Conservation (phyloP, 2,888 invertebrate genomes). For the Amphiduros pacificus region DNA sequence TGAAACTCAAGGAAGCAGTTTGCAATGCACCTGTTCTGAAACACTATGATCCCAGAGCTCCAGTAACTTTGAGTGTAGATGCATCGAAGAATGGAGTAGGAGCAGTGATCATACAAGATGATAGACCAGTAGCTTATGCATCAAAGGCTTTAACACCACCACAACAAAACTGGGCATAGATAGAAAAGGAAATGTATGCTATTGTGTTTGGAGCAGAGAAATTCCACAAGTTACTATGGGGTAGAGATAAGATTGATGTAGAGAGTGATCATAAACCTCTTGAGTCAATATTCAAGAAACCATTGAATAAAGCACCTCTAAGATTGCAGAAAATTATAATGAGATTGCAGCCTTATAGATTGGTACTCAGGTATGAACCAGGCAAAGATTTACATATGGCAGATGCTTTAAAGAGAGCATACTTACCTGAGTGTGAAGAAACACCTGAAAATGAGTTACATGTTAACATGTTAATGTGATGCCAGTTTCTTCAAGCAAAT, state of each 20-base stretch:
- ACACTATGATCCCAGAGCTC: too few species aligned
- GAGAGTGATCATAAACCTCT: constrained; percentile 57
- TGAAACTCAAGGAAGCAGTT: too few species aligned
- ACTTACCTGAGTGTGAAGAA: background rate
- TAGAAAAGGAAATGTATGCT: constrained; percentile 52
- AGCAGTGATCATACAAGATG: constrained; percentile 38
- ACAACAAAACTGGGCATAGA: constrained; percentile 47
- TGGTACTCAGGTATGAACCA: constrained; percentile 19
- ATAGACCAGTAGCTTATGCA: constrained; percentile 52
- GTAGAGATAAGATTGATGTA: constrained; percentile 41
- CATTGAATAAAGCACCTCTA: constrained; percentile 34
- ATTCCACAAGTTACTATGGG: constrained; percentile 55
- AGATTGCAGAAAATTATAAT: constrained; percentile 40
- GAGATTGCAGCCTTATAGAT: background rate
- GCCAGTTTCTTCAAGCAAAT: too few species aligned
- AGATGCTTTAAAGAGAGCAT: constrained; percentile 30
- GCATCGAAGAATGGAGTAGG: constrained; percentile 26
- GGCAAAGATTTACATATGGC: constrained; percentile 26
- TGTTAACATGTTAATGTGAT: too few species aligned
- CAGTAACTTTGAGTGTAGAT: too few species aligned
- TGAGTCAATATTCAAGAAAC: constrained; percentile 46
- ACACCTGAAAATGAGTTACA: too few species aligned
- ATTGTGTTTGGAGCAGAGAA: constrained; percentile 50
- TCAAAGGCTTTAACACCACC: constrained; percentile 55
- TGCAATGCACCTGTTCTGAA: too few species aligned